phyloP scores from a whole-genome alignment of 2,797 vertebrate genomes.

The Monodelphis domestica region DNA sequence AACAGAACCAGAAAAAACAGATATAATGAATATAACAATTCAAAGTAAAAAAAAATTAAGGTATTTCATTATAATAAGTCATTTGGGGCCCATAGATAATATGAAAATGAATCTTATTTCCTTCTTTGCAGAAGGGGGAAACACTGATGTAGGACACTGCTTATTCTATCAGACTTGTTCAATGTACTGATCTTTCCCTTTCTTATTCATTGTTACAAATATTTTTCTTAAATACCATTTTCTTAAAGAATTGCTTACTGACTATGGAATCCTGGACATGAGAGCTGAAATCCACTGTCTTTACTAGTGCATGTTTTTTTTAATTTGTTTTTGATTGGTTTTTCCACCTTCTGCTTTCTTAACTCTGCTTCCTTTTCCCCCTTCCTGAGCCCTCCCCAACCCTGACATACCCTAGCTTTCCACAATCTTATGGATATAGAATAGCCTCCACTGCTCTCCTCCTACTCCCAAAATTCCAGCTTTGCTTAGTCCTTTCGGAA shows the following conservation, averaged over 20 bases:
- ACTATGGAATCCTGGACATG: background rate
- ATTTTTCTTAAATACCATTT: too few species aligned
- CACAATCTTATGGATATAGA: background rate
- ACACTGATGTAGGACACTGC: background rate
- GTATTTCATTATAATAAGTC: background rate
- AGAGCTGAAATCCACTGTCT: background rate
- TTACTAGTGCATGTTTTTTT: background rate
- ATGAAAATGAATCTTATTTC: background rate
- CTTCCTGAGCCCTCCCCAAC: background rate
- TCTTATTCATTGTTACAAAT: background rate
- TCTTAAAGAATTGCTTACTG: background rate
- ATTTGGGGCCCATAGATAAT: background rate
- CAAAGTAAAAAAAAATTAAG: background rate
- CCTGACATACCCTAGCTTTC: background rate
- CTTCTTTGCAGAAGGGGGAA: background rate
- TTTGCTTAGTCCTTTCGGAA: background rate
- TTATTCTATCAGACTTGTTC: background rate
- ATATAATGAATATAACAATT: background rate
- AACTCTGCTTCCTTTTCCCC: background rate
- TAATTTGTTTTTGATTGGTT: background rate
- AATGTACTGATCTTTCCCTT: background rate
- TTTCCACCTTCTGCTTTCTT: background rate
- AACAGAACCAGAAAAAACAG: background rate
- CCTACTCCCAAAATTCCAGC: too few species aligned
- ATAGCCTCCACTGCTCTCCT: background rate